phyloP scores from a whole-genome alignment of 2,113 vertebrate species.

The Solea senegalensis region DNA sequence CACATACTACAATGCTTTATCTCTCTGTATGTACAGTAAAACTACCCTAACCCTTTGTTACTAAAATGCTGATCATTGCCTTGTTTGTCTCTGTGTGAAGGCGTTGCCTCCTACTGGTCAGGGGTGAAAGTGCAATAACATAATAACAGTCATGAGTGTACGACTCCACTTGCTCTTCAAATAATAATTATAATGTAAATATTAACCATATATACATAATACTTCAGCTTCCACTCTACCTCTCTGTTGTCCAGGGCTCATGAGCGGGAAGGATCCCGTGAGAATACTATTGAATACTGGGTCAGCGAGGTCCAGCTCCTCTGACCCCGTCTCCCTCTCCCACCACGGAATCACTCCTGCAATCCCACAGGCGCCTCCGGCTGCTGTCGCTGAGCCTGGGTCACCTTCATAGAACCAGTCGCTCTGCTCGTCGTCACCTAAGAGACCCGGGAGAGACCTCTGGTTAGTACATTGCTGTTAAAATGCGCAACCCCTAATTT shows the following conservation, averaged over 20 bases:
- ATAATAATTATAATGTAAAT: neutral
- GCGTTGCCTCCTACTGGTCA: slow-evolving; percentile 37
- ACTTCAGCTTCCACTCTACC: slow-evolving; percentile 73
- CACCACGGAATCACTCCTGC: slow-evolving; percentile 94
- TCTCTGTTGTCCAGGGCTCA: slow-evolving; percentile 88
- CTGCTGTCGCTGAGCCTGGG: slow-evolving; percentile 73
- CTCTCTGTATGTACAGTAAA: neutral
- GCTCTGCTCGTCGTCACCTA: slow-evolving; percentile 97
- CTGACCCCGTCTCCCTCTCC: slow-evolving; percentile 88
- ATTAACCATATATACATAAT: neutral
- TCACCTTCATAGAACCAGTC: slow-evolving; percentile 98
- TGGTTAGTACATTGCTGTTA: too few species aligned
- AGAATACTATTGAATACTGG: slow-evolving; percentile 95
- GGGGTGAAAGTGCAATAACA: slow-evolving; percentile 34
- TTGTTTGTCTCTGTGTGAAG: slow-evolving; percentile 1
- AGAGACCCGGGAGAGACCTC: slow-evolving; percentile 18
- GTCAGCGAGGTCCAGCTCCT: slow-evolving; percentile 89
- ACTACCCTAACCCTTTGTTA: neutral
- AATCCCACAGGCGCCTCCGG: slow-evolving; percentile 93
- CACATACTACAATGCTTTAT: neutral
- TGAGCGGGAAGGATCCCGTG: slow-evolving; percentile 92
- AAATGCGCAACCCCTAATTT: neutral
- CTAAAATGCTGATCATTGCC: neutral
- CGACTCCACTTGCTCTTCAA: neutral
- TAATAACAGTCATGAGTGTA: neutral